Base-by-base conservation (phyloP, 2,113 vertebrate genomes). In the Urocynchramus pylzowi region DNA sequence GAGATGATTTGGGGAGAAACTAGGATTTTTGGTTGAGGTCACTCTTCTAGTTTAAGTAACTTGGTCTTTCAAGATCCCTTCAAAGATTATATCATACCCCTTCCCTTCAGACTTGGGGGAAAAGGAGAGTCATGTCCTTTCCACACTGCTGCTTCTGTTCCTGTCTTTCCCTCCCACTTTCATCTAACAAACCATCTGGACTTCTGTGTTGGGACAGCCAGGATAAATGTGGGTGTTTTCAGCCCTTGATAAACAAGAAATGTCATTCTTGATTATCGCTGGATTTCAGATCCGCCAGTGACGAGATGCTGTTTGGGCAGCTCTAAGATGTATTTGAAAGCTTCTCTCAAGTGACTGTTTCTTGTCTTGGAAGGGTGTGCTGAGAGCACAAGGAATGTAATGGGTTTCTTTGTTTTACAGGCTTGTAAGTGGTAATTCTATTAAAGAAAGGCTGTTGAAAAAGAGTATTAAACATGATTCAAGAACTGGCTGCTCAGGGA, bases 381-480 rank as follows among this genome's bases (percentile, higher is more conserved):
- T 54, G 57, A 39, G 49, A 63, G 22, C 68, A 54, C 22, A 33
- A 63, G 49, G 68, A 33, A 5, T 27, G 39, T 39, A 63, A 45
- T 73, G 49, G 9, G 14, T 45, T 63, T 63, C 27, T 54, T 84
- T 84, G 27, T 63, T 53, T 73, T 63, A 39, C 49, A 73, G 68
- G 57, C 11, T 33, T 73, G 27, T 22, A 54, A 53, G 17, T 44
- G 57, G 22, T 45, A 39, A 54, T 63, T 54, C 57, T 33, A 0
- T 17, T 45, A 49, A 53, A 84, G 49, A 73, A 41, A 84, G 49
- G 17, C 57, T 84, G 49, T 63, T 99, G 93, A 99, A 98, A 97
- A 99, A 99, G 8, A 98, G 98, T 80, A 98, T 99, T 50, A 98
- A 99, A 97, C 98, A 98, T 99, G 68, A 98, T 99, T 89, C 97